Evolutionary conservation across 2,888 invertebrate species (phyloP), one percentile per base, ranked within the genome.

Genomic region (Nomada lathburiana): DNA sequence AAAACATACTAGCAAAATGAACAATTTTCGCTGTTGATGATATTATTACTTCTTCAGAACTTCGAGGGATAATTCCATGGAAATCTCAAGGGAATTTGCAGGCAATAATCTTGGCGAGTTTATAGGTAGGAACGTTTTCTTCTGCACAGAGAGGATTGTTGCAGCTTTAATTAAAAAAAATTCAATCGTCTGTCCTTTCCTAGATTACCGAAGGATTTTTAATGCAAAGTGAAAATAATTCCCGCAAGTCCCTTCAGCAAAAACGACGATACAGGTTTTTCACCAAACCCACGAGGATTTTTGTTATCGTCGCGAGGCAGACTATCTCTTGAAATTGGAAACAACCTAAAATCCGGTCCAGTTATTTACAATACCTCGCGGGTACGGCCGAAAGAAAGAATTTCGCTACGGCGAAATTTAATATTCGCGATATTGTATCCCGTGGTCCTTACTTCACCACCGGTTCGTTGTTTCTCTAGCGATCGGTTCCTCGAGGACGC

Each of bases 351-450:
- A 77, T 76, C 63, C 62, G 70, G 47, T 42, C 47, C 59, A 68
- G 57, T 67, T 85, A 82, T 87, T 64, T 60, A 26, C 75, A 72
- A 86, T 80, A 87, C 85, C 77, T 80, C 82, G 77, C 63, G 73
- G 73, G 64, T 69, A 73, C 76, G 67, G 68, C 64, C 68, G 73
- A 47, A 75, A 68, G 69, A 85, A 77, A 64, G 63, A 63, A 72
- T 60, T 63, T 59, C 59, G 73, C 36, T 16, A 11, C 52, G 42
- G 36, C 53, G 55, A 52, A 52, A 65, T 88, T 87, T 84, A 87
- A 87, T 87, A 85, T 87, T 81, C 71, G 72, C 67, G 47, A 57
- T 78, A 69, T 72, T 64, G 78, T 80, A 76, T 77, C 79, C 65
- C 57, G 73, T 29, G 73, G 55, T 29, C 42, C 50, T 16, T 5